Conservation (phyloP, 2,888 invertebrate genomes). For the Drosophila nr. fundita region DNA sequence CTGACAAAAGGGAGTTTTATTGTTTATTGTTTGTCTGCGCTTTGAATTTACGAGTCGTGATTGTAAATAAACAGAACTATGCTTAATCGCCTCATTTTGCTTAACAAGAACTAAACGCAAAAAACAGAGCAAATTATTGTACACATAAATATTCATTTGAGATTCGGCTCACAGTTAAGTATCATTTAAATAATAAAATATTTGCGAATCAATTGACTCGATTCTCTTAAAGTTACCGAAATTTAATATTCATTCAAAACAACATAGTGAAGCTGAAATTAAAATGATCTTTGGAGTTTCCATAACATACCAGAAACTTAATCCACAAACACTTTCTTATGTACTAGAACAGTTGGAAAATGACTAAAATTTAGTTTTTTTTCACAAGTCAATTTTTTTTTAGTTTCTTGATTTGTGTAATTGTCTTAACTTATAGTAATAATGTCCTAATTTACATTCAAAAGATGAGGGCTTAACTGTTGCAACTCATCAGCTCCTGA, state of each 20-base stretch:
- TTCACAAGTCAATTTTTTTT: not conserved
- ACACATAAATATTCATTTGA: not conserved
- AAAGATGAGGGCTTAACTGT: not conserved
- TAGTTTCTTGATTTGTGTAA: not conserved
- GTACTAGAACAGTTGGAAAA: not conserved
- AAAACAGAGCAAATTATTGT: not conserved
- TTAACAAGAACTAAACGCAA: not conserved
- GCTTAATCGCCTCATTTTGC: slow-evolving; percentile 3
- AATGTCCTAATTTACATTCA: not conserved
- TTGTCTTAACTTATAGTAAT: not conserved
- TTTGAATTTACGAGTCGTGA: slow-evolving; percentile 11
- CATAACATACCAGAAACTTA: not conserved
- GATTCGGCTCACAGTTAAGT: not conserved
- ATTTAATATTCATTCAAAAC: slow-evolving; percentile 2
- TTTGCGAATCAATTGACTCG: not conserved
- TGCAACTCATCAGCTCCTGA: slow-evolving; percentile 3
- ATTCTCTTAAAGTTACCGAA: not conserved
- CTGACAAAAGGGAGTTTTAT: slow-evolving; percentile 17
- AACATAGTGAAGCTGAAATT: not conserved
- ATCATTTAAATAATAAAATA: not conserved
- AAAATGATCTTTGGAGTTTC: not conserved
- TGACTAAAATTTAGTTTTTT: not conserved
- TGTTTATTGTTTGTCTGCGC: slow-evolving; percentile 40
- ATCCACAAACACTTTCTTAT: not conserved
- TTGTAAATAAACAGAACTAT: slow-evolving; percentile 52